A percentile compares a stretch with the other conserved stretches of the same genome.
Conservation (phyloP, 1,140 invertebrate genomes). For the Leptestheria dahalacensis region DNA sequence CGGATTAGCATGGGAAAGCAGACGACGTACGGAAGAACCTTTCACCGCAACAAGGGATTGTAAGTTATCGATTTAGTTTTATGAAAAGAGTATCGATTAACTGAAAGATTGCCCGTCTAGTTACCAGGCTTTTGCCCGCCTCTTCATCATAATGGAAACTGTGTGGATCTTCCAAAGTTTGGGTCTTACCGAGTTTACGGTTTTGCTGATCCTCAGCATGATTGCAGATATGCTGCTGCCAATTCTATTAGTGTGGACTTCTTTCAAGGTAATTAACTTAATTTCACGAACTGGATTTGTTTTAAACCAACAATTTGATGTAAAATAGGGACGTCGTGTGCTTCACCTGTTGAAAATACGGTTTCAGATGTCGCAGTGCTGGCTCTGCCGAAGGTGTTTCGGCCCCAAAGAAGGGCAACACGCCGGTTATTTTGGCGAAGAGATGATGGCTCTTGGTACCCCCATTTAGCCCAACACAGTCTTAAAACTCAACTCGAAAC, state of each 20-base stretch:
- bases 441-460: constrained; percentile 63
- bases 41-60: constrained; percentile 14
- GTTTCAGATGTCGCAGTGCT: constrained; percentile 3
- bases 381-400: neutral
- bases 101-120: neutral
- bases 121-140: neutral
- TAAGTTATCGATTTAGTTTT: neutral
- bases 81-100: neutral
- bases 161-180: constrained; percentile 12
- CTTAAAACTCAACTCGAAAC: too few relatives aligned
- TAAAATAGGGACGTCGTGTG: constrained; percentile 3
- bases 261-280: constrained; percentile 1
- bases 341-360: constrained; percentile 2
- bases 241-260: neutral
- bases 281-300: neutral
- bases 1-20: constrained; percentile 30
- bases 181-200: neutral
- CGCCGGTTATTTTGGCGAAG: constrained; percentile 43
- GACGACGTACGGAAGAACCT: constrained; percentile 9
- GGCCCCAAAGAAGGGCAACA: neutral
- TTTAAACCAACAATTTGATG: neutral
- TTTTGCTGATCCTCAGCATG: neutral
- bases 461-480: constrained; percentile 20
- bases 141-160: constrained; percentile 5
- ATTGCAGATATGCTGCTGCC: constrained; percentile 3